A percentile compares a stretch with the other conserved stretches of the same genome.
Evolutionary conservation across 2,888 invertebrate genomes (phyloP).

Genomic region (Metallyticus violacea): DNA sequence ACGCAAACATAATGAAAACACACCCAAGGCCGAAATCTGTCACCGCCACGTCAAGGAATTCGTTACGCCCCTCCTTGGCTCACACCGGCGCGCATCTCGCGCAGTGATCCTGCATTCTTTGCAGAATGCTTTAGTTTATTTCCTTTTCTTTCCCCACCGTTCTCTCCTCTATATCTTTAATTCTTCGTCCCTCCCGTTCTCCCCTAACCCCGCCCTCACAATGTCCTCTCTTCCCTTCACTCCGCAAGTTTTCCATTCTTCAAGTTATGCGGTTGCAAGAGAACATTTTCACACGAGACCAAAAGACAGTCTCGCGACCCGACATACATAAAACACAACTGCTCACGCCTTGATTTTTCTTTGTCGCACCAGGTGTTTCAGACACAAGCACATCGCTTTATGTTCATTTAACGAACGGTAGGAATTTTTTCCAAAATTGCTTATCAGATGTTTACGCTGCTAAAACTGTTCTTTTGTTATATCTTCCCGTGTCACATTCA

Average conservation of each 20-base stretch:
- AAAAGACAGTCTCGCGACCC: not conserved
- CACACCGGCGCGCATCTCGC: too few relatives aligned
- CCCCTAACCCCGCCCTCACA: too few relatives aligned
- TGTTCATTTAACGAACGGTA: too few relatives aligned
- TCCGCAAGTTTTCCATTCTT: not conserved
- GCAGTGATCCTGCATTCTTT: not conserved
- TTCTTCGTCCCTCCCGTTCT: too few relatives aligned
- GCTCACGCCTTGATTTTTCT: not conserved
- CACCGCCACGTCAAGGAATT: not conserved
- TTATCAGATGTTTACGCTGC: too few relatives aligned
- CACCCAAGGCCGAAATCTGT: not conserved
- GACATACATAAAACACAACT: not conserved
- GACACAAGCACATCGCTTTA: too few relatives aligned
- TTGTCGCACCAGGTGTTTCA: too few relatives aligned
- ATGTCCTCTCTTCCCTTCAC: too few relatives aligned
- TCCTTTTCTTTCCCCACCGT: not conserved
- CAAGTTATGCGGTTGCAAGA: not conserved
- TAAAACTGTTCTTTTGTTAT: too few relatives aligned
- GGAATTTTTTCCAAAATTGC: too few relatives aligned
- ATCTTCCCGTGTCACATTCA: too few relatives aligned
- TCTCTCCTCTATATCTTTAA: too few relatives aligned
- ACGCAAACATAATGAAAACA: not conserved
- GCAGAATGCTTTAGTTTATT: not conserved
- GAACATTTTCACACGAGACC: not conserved
- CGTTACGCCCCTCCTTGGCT: not conserved